Evolutionary conservation across 2,888 invertebrate genomes (phyloP), one percentile per base, ranked within the genome.

Genomic region (Anodontia alba): DNA sequence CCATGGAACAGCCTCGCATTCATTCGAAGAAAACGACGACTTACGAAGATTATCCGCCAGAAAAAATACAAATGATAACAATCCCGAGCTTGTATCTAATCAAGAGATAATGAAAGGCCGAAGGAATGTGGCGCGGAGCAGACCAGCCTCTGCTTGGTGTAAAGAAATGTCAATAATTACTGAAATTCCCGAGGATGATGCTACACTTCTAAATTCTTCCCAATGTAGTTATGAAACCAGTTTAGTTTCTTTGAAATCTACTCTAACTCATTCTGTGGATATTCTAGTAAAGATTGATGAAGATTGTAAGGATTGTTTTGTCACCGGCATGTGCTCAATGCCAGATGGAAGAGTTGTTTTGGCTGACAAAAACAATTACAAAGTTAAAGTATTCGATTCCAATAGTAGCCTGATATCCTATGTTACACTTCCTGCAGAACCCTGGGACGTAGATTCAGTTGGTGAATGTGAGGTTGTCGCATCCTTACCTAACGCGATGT

Each of bases 371-470:
- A 74, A 62, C 20, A 83, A 83, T 70, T 51, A 29, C 29, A 80
- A 80, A 23, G 67, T 83, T 20, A 83, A 83, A 68, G n/a, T 83
- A 49, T 78, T 83, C 66, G 69, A 68, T 73, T n/a, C 1, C n/a
- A 67, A 46, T 7, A 74, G 77, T n/a, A 2, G 26, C 0, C 75
- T 43, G 33, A n/a, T 54, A 15, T 10, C 74, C 2, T 67, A 76
- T 62, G 20, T 76, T 12, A 62, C 57, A 1, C 42, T 83, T 20
- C 42, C 74, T 5, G 68, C 74, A 0, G 75, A 75, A 49, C 83
- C 83, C 10, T 80, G 77, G 77, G 83, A 80, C 42, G 72, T 83
- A 31, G 80, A 76, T 10, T 31, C 49, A 5, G 72, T 76, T 31
- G 75, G 73, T 29, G 51, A 71, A 26, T 62, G 42, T 42, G 77